Base-by-base conservation (phyloP, 1,140 invertebrate species). In the Trichomalopsis sarcophagae region DNA sequence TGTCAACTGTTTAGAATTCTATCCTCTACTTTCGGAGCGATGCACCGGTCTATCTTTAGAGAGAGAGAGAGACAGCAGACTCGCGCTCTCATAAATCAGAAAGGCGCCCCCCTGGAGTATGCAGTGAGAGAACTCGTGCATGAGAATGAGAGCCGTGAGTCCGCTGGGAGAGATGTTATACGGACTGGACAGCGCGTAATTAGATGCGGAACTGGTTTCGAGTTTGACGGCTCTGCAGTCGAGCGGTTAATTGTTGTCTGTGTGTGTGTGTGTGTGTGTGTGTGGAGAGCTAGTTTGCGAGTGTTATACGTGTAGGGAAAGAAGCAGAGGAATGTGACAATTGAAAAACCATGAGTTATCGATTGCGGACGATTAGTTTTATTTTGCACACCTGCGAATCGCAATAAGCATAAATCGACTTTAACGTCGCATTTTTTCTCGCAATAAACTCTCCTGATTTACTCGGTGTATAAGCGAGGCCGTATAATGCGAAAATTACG, bases 61-160 rank as follows among this genome's bases (percentile, higher is more conserved):
- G 80, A 62, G 27, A 87, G 86, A 82, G 80, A 62, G 27, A 27
- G 1, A 27, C 55, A 77, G 86, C 86, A 85, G 55, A 13, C 69
- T 81, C 81, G 55, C 71, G 66, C 50, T 75, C 76, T 85, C 84
- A 85, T 87, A 87, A 87, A 87, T 87, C 84, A 87, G 82, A 80
- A 79, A 75, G 44, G 80, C 50, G 69, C 62, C 74, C 55, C 81
- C 33, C 78, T 13, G 74, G 17, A 82, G 47, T 17, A 81, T 68
- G 14, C 30, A 71, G 36, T 55, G 27, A 55, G 47, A 82, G 55
- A 82, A 82, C 81, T 75, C 69, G 14, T 10, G 23, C 66, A 69
- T 50, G 40, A 71, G 44, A 73, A 81, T 81, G 79, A 10, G 1
- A 9, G 50, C 0, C n/a, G 55, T n/a, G 17, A 62, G 55, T 62